These are phyloP conservation scores for Leptinotarsa haldemani DNA, from an alignment of 2,888 invertebrate species.

Conservation along the genomic window DNA sequence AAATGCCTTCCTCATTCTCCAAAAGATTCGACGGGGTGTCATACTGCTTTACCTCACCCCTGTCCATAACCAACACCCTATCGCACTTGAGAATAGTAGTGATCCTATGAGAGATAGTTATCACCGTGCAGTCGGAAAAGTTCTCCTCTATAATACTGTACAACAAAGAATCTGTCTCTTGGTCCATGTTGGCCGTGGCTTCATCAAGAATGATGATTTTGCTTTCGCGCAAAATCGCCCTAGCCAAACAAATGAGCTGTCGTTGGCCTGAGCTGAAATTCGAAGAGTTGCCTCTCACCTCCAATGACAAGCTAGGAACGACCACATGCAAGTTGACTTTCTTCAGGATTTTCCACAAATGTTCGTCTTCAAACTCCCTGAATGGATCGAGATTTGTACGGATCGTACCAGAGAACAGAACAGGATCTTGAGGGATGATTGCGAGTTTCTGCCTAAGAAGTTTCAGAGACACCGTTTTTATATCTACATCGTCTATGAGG, in stretches of 20 bases:
- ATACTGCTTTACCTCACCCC: constrained; percentile 62
- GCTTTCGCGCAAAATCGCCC: constrained; percentile 67
- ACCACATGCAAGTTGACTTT: constrained; percentile 75
- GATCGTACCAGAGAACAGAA: constrained; percentile 69
- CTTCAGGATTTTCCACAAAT: constrained; percentile 85
- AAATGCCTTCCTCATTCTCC: constrained; percentile 70
- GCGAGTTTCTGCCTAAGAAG: constrained; percentile 80
- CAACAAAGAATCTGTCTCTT: constrained; percentile 66
- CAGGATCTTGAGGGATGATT: constrained; percentile 7
- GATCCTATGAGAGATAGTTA: constrained; percentile 64
- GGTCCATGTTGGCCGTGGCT: constrained; percentile 70
- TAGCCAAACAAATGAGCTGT: constrained; percentile 69
- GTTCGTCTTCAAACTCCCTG: constrained; percentile 78
- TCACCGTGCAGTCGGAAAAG: constrained; percentile 69
- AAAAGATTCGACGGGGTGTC: constrained; percentile 64
- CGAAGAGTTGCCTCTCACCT: constrained; percentile 42
- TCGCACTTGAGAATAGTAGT: constrained; percentile 69
- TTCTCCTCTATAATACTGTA: constrained; percentile 68
- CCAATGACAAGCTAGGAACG: constrained; percentile 71
- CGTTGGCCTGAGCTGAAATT: constrained; percentile 69
- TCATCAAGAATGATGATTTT: constrained; percentile 69
- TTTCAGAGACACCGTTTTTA: constrained; percentile 76
- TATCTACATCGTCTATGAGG: constrained; percentile 81
- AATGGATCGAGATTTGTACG: constrained; percentile 90
- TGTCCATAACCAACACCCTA: constrained; percentile 67